Conservation (phyloP, 2,797 vertebrate genomes). For the Acropternis orthonyx region DNA sequence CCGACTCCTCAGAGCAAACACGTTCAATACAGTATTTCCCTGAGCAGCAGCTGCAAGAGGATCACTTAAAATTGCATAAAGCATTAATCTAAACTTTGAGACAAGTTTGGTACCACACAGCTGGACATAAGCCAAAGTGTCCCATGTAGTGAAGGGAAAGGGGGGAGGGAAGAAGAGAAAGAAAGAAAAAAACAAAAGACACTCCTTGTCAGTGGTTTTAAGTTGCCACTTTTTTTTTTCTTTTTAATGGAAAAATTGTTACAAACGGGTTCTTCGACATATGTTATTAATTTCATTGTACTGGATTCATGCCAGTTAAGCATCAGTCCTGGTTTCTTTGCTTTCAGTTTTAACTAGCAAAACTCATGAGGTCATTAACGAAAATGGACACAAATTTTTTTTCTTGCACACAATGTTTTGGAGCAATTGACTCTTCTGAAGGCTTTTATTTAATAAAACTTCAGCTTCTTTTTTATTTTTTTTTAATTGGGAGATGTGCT, state of each 20-base stretch:
- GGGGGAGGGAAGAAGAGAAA: slow-evolving; percentile 28
- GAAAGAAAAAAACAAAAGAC: slow-evolving; percentile 66
- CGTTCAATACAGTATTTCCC: not conserved
- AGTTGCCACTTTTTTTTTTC: slow-evolving; percentile 70
- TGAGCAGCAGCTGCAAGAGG: slow-evolving; percentile 32
- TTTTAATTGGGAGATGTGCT: slow-evolving; percentile 58
- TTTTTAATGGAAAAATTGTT: slow-evolving; percentile 78
- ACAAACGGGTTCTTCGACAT: slow-evolving; percentile 83
- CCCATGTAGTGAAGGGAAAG: slow-evolving; percentile 21
- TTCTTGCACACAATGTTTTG: slow-evolving; percentile 59
- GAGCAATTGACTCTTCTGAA: slow-evolving; percentile 67
- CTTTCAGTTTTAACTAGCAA: slow-evolving; percentile 82
- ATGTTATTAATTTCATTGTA: slow-evolving; percentile 82
- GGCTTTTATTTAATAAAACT: slow-evolving; percentile 64
- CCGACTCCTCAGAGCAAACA: not conserved
- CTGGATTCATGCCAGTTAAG: slow-evolving; percentile 78
- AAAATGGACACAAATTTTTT: slow-evolving; percentile 75
- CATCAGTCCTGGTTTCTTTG: slow-evolving; percentile 78
- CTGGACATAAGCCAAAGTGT: slow-evolving; percentile 48
- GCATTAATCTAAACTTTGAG: slow-evolving; percentile 64
- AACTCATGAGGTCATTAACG: slow-evolving; percentile 79
- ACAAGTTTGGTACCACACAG: slow-evolving; percentile 50
- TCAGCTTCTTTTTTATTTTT: slow-evolving; percentile 28
- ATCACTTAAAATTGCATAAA: slow-evolving; percentile 56
- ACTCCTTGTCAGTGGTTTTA: slow-evolving; percentile 79